Evolutionary conservation across 1,140 invertebrate species (phyloP), one percentile per base, ranked within the genome.

Genomic region (Asobara japonica): DNA sequence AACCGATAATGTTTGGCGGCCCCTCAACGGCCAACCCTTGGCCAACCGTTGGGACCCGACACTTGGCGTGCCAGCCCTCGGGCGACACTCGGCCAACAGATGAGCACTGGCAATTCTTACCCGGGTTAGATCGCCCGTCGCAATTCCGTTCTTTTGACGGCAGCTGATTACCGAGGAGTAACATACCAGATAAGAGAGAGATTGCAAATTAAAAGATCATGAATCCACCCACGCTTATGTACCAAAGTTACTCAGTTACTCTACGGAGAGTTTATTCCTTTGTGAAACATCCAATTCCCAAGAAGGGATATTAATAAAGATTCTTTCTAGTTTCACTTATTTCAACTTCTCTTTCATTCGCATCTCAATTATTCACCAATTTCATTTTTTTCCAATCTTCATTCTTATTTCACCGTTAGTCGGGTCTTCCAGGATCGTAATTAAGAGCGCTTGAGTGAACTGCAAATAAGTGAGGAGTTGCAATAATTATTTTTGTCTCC

Each of bases 251-350:
- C 51, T 56, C 25, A 11, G 7, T 56, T 27, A 56, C 22, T 56
- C 51, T 7, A 25, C 51, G 3, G 20, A 25, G 51, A 56, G 22
- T 56, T 56, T 13, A 56, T 56, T 56, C 22, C 41, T 67, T 67
- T 31, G 29, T 25, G 48, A 11, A 69, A 61, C 56, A 69, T 38
- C 60, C 31, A 62, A 69, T 69, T 11, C 56, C 18, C 56, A 31
- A 6, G 56, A 38, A 69, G 25, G 31, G 18, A 62, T 61, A 69
- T 69, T 69, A 69, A 69, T 69, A 69, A 62, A 69, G 68, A 62
- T 62, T 31, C 11, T 31, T 31, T 62, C 27, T 62, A 62, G 30
- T 62, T 60, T 27, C 25, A 1, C 30, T 29, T 62, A 16, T 62
- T 62, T 16, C 13, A 60, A 31, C 29, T n/a, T 31, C 60, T 62